Conservation (phyloP, 2,888 invertebrate genomes). For the Leptopilina syphax region DNA sequence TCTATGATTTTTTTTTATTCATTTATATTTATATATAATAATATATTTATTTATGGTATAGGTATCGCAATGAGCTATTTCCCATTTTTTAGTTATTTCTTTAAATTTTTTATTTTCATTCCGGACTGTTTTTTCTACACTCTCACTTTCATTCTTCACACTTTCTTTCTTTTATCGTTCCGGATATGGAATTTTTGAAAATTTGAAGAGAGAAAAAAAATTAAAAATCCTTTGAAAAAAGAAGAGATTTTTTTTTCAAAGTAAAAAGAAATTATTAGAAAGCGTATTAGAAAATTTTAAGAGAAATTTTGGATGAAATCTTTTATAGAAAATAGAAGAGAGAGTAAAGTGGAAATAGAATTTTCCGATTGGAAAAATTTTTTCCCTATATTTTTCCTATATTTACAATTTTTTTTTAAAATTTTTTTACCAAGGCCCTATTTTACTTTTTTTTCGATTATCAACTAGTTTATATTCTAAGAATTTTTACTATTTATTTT, state of each 20-base stretch:
- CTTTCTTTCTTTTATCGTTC: background rate
- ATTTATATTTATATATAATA: slow-evolving; percentile 48
- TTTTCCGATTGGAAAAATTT: background rate
- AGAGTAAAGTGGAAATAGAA: background rate
- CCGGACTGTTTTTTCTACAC: slow-evolving; percentile 41
- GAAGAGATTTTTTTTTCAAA: too few relatives aligned
- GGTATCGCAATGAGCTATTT: slow-evolving; percentile 53
- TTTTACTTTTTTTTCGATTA: slow-evolving; percentile 44
- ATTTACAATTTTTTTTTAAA: background rate
- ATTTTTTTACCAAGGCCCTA: slow-evolving; percentile 6
- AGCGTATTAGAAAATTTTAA: too few relatives aligned
- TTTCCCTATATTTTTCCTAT: background rate
- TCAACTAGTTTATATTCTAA: slow-evolving; percentile 47
- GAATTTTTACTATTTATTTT: slow-evolving; percentile 21
- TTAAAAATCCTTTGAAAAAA: too few relatives aligned
- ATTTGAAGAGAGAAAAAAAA: background rate
- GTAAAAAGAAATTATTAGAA: too few relatives aligned
- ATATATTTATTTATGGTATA: slow-evolving; percentile 53
- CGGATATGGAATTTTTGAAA: background rate
- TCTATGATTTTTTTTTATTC: slow-evolving; percentile 58
- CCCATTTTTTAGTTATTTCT: slow-evolving; percentile 33
- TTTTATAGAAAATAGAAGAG: background rate
- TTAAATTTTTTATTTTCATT: slow-evolving; percentile 38
- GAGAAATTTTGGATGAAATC: background rate
- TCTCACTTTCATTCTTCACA: slow-evolving; percentile 43